phyloP scores from a whole-genome alignment of 2,888 invertebrate genomes.

The Herminia tarsipennalis region DNA sequence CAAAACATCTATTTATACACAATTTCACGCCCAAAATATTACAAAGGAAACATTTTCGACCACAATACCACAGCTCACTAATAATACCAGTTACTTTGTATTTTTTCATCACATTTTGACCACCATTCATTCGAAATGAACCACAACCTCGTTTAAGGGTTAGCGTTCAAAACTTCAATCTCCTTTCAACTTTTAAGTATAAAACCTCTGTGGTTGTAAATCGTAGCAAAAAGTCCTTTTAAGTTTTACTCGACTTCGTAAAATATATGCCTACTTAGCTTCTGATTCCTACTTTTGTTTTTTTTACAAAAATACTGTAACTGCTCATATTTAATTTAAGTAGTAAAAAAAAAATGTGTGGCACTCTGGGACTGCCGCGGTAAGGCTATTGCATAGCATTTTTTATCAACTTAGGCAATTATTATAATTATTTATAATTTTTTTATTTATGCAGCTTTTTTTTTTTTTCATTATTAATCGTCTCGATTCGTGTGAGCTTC shows the following conservation, averaged over 20 bases:
- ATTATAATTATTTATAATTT: no score
- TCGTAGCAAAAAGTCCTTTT: constrained; percentile 4
- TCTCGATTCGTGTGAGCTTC: no score
- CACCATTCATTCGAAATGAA: constrained; percentile 17
- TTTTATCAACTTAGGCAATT: no score
- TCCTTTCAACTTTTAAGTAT: constrained; percentile 2
- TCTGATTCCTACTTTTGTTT: no score
- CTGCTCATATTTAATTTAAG: no score
- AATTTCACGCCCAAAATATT: constrained; percentile 13
- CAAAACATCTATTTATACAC: constrained; percentile 11
- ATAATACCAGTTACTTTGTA: constrained; percentile 14
- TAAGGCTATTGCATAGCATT: no score
- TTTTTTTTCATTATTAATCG: no score
- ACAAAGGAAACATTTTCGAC: constrained; percentile 10
- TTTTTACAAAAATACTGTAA: no score
- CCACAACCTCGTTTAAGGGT: constrained; percentile 11
- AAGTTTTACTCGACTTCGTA: constrained; percentile 6
- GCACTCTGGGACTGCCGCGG: no score
- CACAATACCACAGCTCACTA: constrained; percentile 3
- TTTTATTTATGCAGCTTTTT: no score
- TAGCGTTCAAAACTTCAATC: constrained; percentile 1
- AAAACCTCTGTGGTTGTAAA: constrained; percentile 9
- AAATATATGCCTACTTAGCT: no score
- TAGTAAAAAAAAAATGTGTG: no score
- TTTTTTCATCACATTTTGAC: constrained; percentile 24